Base-by-base conservation (phyloP, 1,140 invertebrate genomes). In the Danaus melanippus region DNA sequence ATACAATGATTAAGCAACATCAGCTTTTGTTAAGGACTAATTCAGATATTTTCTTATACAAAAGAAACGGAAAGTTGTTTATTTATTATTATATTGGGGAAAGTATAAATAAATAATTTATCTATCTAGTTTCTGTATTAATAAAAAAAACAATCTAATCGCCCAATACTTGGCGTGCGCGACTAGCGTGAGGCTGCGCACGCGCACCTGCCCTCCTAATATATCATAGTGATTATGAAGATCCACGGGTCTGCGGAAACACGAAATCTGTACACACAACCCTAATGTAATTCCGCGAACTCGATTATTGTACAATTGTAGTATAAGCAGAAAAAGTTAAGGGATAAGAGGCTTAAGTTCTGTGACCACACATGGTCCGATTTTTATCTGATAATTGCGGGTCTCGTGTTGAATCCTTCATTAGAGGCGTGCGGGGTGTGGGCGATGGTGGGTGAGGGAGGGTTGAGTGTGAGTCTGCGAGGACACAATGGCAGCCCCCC, bases 351-450 rank as follows among this genome's bases (percentile, higher is more conserved):
- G 53, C 60, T 62, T 64, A 59, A 17, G 45, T 54, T 54, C 44
- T 64, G 57, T 62, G 70, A 61, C 64, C 63, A 64, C 60, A 67
- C 64, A 71, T 71, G 71, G 64, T 66, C 58, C 60, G 74, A 82
- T 82, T 73, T 77, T 76, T 77, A 80, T 84, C 77, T 71, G 64
- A 73, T 84, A 84, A 82, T 82, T 81, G 73, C 69, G 64, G 70
- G 71, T 69, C 70, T 77, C 67, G 66, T 60, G 66, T 71, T 76
- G 75, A 74, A 75, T 76, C 68, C 64, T 77, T 79, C 67, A 76
- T 78, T 77, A 76, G 73, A 69, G 71, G 72, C 64, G 60, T 56
- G 60, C 17, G 17, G 53, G 64, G 64, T 54, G 44, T 52, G 61
- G 48, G 54, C 21, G 21, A 32, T 32, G 21, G 46, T 41, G 53